Conservation (phyloP, 2,113 vertebrate genomes). For the Thalassarche chlororhynchos region DNA sequence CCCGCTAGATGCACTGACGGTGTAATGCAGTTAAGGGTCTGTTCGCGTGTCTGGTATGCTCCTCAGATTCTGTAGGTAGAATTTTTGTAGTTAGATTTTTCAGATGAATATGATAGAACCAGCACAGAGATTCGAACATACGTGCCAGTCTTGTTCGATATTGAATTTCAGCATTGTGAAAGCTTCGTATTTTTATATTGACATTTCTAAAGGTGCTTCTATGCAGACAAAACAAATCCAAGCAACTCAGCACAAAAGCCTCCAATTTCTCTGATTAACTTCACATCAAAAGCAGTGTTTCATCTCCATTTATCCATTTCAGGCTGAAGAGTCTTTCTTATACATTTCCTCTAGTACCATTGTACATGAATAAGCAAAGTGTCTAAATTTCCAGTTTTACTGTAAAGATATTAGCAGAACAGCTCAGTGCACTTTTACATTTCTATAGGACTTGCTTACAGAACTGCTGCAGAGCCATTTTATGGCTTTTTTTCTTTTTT, state of each 20-base stretch:
- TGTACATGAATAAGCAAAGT: background rate
- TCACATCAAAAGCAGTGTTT: background rate
- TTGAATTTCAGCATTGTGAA: background rate
- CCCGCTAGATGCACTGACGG: background rate
- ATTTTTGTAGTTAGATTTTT: background rate
- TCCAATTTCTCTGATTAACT: background rate
- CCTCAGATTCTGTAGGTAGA: background rate
- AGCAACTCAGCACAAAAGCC: background rate
- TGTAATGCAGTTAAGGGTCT: background rate
- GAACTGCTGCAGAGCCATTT: background rate
- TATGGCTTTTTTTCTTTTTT: background rate
- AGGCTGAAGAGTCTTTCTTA: background rate
- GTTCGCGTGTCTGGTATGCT: background rate
- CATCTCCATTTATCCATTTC: background rate
- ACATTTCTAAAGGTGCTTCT: background rate
- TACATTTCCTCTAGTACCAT: background rate
- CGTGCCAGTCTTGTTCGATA: background rate
- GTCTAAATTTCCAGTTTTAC: background rate
- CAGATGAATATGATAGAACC: background rate
- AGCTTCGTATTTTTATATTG: background rate
- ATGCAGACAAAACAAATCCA: background rate
- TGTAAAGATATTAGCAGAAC: background rate
- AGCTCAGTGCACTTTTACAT: background rate
- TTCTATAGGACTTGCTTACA: background rate
- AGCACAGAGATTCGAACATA: background rate